Evolutionary conservation across 2,797 vertebrate genomes (phyloP).

Genomic region (Pseudotriccus pelzelni): DNA sequence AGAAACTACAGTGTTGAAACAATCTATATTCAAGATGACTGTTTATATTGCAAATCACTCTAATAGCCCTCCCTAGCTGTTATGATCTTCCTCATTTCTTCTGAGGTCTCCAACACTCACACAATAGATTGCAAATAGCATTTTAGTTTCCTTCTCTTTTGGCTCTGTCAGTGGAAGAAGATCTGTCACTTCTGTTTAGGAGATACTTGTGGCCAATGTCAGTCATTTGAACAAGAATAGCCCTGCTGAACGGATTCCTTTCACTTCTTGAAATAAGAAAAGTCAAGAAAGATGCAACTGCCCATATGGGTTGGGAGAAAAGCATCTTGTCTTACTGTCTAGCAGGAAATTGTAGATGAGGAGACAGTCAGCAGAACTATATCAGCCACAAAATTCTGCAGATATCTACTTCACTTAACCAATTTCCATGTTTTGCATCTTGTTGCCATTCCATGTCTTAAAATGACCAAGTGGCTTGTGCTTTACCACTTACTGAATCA

Average conservation of each 20-base stretch:
- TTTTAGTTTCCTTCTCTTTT: not conserved
- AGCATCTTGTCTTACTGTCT: not conserved
- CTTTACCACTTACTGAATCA: not conserved
- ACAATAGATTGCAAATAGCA: not conserved
- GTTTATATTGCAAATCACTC: not conserved
- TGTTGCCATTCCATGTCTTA: not conserved
- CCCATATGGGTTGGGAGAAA: accelerated
- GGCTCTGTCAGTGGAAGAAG: not conserved
- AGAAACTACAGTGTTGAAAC: not conserved
- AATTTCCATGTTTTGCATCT: not conserved
- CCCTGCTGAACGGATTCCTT: not conserved
- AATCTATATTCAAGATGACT: not conserved
- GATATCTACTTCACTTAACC: not conserved
- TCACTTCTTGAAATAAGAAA: not conserved
- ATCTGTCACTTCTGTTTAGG: not conserved
- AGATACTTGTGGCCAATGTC: not conserved
- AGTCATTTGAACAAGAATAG: not conserved
- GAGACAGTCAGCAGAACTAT: slow-evolving; percentile 64
- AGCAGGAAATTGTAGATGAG: not conserved
- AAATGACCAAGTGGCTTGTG: not conserved
- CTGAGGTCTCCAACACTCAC: not conserved
- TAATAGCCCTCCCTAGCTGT: not conserved
- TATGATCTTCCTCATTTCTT: not conserved
- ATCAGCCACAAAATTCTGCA: slow-evolving; percentile 64
- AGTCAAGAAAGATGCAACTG: not conserved